Percentiles rank a stretch among this genome's conserved stretches.
Conservation (phyloP, 1,140 invertebrate genomes). For the Drosophila jambulina region DNA sequence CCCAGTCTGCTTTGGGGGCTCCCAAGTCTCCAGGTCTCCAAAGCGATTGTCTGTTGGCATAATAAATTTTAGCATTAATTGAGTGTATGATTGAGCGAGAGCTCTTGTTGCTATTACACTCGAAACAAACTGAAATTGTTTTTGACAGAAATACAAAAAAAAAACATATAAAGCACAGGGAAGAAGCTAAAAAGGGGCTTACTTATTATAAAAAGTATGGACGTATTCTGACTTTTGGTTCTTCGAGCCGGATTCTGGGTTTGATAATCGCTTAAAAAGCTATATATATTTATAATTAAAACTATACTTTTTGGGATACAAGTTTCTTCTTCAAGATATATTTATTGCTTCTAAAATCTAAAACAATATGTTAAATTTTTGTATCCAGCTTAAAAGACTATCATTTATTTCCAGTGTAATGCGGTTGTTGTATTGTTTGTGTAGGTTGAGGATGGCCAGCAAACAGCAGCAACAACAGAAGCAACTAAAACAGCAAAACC, state of each 20-base stretch:
- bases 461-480: conserved; percentile 1
- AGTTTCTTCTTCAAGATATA: neutral
- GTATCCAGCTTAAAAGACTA: neutral
- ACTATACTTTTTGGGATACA: neutral
- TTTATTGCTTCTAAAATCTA: too few relatives aligned
- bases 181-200: neutral
- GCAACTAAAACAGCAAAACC: conserved; percentile 9
- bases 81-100: conserved; percentile 44
- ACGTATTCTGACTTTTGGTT: neutral
- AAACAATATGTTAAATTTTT: too few relatives aligned
- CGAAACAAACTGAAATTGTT: neutral
- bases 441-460: conserved; percentile 8
- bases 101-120: conserved; percentile 19
- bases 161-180: neutral
- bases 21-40: conserved; percentile 21
- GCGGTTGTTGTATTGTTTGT: conserved; percentile 16
- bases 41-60: conserved; percentile 32
- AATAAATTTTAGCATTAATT: conserved; percentile 58
- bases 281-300: neutral
- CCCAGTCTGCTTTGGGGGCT: conserved; percentile 13
- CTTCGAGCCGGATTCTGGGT: neutral
- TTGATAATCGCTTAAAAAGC: neutral
- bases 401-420: neutral
- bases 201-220: neutral
- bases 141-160: neutral